A percentile compares a stretch with the other conserved stretches of the same genome.
Evolutionary conservation across 2,113 vertebrate species (phyloP).

Genomic region (Gnathonemus echidnorhynchus): DNA sequence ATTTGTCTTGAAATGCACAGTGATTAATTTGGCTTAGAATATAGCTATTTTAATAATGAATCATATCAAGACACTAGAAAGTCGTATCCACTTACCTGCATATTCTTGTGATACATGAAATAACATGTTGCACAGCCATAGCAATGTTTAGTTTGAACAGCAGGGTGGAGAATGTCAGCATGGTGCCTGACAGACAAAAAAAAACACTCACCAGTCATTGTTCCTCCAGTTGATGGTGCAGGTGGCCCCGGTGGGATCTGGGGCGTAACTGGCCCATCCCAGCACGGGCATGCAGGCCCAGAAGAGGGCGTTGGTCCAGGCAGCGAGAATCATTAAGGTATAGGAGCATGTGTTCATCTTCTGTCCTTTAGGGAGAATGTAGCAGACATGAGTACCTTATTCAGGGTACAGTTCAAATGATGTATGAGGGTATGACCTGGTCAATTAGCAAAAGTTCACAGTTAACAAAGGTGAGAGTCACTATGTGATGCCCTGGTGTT

Average conservation of each 20-base stretch:
- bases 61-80: not conserved
- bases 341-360: conserved; percentile 76
- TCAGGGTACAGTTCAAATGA: not conserved
- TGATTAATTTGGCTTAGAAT: not conserved
- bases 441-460: not conserved
- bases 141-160: not conserved
- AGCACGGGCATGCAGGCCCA: conserved; percentile 85
- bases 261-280: conserved; percentile 89
- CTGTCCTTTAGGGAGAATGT: conserved; percentile 63
- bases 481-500: not conserved
- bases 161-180: not conserved
- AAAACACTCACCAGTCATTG: conserved; percentile 74
- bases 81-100: not conserved
- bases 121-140: not conserved
- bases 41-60: not conserved
- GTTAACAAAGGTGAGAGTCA: not conserved
- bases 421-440: not conserved
- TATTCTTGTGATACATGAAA: not conserved
- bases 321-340: conserved; percentile 70
- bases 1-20: not conserved
- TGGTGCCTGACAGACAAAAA: not conserved
- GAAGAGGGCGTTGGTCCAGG: conserved; percentile 90
- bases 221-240: conserved; percentile 94
- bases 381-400: not conserved
- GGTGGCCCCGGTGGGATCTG: conserved; percentile 89